Base-by-base conservation (phyloP, 2,113 vertebrate genomes). In the Marmota flaviventris region DNA sequence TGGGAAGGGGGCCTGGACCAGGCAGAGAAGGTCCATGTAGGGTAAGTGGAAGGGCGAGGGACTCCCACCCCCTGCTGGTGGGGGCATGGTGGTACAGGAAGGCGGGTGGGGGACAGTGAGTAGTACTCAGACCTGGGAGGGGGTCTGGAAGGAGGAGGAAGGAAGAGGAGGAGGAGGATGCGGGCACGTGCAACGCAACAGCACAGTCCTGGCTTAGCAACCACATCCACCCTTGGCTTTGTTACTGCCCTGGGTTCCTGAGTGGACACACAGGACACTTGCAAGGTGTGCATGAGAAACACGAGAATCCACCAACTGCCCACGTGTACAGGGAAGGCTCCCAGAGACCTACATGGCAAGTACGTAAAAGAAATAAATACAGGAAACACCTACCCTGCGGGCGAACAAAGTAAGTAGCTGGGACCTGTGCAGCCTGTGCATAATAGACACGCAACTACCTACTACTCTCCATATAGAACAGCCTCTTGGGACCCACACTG, bases 341-440 rank as follows among this genome's bases (percentile, higher is more conserved):
- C 86, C 0, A 12, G 72, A 63, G 93, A 97, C 84, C 79, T 51
- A 72, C 88, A 63, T 18, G 75, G 69, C 82, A 51, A 85, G 82
- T 92, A n/a, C 13, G 0, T 48, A 91, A 82, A 81, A 91, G 72
- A 97, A 89, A 97, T 53, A 96, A 95, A 97, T 56, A 78, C 89
- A 92, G 88, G 85, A 94, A 96, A 94, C 77, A 94, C 91, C 97
- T 93, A 94, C 93, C 97, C 95, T 5, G 67, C 82, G 22, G 94
- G 94, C 61, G 5, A 76, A 89, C 93, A 83, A 72, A 97, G 93
- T 96, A 85, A 96, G 96, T 86, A 93, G 73, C 92, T 7, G 37
- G 77, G 91, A 89, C 93, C 82, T 72, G n/a, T 5, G 70, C 79
- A 6, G 56, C 6, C 6, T 48, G 73, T 69, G 86, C 53, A 7